A percentile compares a stretch with the other conserved stretches of the same genome.
These are phyloP conservation scores for Erebia aethiops DNA, from an alignment of 2,888 invertebrate species.

Conservation along the genomic window DNA sequence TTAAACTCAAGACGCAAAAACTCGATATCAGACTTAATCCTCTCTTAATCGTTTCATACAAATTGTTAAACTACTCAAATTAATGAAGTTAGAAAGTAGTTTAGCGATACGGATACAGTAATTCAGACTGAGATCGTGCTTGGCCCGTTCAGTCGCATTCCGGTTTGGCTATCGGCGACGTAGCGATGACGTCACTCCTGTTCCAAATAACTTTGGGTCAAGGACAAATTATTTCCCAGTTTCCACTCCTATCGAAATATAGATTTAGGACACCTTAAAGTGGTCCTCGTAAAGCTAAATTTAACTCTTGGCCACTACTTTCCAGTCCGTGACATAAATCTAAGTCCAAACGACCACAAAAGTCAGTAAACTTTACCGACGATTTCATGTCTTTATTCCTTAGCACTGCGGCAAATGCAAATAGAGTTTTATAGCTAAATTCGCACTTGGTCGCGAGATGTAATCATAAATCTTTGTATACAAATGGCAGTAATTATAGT, in stretches of 20 bases:
- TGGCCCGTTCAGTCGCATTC: conserved; percentile 34
- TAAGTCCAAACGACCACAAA: neutral
- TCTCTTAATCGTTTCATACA: neutral
- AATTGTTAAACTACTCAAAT: conserved; percentile 15
- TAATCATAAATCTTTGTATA: neutral
- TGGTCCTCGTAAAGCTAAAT: neutral
- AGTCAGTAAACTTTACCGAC: conserved; percentile 2
- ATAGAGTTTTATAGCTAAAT: conserved; percentile 6
- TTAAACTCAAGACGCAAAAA: neutral
- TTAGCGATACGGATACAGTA: conserved; percentile 8
- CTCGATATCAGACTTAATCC: neutral
- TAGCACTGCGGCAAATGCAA: neutral
- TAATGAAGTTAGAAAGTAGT: conserved; percentile 16
- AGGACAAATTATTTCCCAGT: conserved; percentile 35
- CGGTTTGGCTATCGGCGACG: conserved; percentile 41
- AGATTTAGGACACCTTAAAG: conserved; percentile 22
- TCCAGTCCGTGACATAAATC: neutral
- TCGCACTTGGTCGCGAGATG: neutral
- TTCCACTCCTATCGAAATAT: conserved; percentile 32
- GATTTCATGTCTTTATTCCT: neutral
- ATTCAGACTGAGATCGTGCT: conserved; percentile 26
- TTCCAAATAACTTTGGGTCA: conserved; percentile 43
- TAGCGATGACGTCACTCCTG: conserved; percentile 41
- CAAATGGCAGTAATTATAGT: neutral
- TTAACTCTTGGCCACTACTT: neutral